Conservation (phyloP, 2,888 invertebrate species). For the Troglohyphantes excavatus region DNA sequence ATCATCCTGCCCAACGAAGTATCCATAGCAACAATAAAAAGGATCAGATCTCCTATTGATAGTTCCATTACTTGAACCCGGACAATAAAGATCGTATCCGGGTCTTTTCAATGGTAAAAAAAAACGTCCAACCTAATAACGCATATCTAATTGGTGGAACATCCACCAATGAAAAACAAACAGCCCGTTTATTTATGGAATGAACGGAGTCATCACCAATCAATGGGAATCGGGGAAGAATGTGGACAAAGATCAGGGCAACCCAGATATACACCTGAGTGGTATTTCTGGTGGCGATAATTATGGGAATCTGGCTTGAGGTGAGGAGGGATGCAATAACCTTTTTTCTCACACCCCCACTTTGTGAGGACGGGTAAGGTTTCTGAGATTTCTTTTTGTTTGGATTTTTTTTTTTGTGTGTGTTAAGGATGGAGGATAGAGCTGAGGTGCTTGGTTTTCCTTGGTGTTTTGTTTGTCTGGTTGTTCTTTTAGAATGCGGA, state of each 20-base stretch:
- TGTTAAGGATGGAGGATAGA: too few species aligned
- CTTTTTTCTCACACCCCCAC: background rate
- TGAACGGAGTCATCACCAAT: constrained; percentile 47
- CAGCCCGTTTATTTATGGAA: constrained; percentile 30
- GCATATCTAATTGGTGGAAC: constrained; percentile 60
- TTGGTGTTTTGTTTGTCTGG: too few species aligned
- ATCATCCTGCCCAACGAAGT: background rate
- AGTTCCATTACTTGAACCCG: constrained; percentile 13
- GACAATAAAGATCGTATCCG: constrained; percentile 35
- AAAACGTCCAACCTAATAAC: constrained; percentile 24
- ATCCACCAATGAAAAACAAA: constrained; percentile 42
- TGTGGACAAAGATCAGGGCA: constrained; percentile 8
- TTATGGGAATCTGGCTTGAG: constrained; percentile 59
- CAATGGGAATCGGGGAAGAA: constrained; percentile 9
- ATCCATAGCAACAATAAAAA: background rate
- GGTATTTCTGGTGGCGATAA: constrained; percentile 65
- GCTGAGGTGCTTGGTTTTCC: too few species aligned
- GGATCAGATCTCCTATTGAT: background rate
- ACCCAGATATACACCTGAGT: constrained; percentile 7
- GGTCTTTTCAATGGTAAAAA: background rate
- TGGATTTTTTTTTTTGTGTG: too few species aligned
- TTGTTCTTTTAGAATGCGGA: too few species aligned
- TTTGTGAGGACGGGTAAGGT: too few species aligned
- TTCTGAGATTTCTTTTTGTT: too few species aligned
- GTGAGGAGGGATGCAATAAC: constrained; percentile 4